phyloP scores from a whole-genome alignment of 1,140 invertebrate genomes.

The Bradysia coprophila region DNA sequence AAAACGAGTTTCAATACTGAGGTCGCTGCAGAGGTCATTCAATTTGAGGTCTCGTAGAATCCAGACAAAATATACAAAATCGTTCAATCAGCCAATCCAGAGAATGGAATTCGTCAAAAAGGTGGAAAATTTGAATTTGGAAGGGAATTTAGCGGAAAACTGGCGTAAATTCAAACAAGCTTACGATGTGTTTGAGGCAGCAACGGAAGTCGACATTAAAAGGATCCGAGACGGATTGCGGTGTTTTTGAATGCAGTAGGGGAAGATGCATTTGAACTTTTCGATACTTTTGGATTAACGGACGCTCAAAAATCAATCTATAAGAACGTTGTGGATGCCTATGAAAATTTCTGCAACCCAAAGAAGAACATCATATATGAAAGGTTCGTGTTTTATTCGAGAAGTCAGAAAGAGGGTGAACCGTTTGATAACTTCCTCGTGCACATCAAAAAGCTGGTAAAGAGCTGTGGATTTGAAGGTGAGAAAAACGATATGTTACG shows the following conservation, averaged over 20 bases:
- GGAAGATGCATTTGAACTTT: not conserved
- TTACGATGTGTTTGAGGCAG: not conserved
- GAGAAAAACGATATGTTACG: constrained; percentile 10
- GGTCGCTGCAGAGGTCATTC: too few relatives aligned
- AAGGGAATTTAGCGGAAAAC: not conserved
- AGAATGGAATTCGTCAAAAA: not conserved
- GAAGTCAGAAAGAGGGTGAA: constrained; percentile 14
- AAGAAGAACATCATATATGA: constrained; percentile 20
- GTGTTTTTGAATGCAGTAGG: not conserved
- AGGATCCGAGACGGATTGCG: not conserved
- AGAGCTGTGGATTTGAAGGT: constrained; percentile 9
- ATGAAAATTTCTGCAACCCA: constrained; percentile 16
- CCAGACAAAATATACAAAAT: not conserved
- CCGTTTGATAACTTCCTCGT: constrained; percentile 14
- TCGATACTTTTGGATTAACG: not conserved
- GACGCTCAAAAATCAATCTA: constrained; percentile 5
- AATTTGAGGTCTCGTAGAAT: too few relatives aligned
- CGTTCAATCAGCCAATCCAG: not conserved
- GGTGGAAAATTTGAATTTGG: not conserved
- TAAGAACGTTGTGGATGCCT: constrained; percentile 8
- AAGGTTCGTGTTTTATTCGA: constrained; percentile 17
- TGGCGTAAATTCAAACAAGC: not conserved
- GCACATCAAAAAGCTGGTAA: constrained; percentile 8
- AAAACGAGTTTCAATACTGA: too few relatives aligned
- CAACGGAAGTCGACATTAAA: not conserved